Conservation (phyloP, 30 jellyfish, hydroid and myxozoan genomes). For the Aurelia aurita complex sp. Pacific region DNA sequence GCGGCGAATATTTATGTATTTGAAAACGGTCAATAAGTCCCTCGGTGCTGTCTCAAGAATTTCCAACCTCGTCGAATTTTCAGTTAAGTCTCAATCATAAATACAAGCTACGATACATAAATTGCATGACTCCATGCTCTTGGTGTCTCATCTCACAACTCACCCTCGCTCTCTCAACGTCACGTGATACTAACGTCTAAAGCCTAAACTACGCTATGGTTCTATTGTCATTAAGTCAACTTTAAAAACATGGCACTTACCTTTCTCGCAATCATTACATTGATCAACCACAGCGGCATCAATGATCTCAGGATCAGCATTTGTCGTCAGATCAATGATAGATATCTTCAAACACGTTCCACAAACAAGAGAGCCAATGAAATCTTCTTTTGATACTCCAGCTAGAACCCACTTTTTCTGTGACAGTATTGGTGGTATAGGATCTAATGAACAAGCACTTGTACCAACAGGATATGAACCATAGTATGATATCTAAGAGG, state of each 20-base stretch:
- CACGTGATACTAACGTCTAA: too few relatives aligned
- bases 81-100: too few relatives aligned
- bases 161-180: too few relatives aligned
- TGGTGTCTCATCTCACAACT: too few relatives aligned
- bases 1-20: too few relatives aligned
- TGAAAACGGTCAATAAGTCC: too few relatives aligned
- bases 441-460: constrained; percentile 89
- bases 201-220: too few relatives aligned
- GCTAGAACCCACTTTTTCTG: constrained; percentile 76
- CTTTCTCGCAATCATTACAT: constrained; percentile 82
- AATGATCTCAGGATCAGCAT: constrained; percentile 40
- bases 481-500: constrained; percentile 70
- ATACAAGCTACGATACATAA: too few relatives aligned
- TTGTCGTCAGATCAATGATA: constrained; percentile 22
- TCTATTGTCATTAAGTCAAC: too few relatives aligned
- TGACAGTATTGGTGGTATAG: constrained; percentile 78
- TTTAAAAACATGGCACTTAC: constrained; percentile 5
- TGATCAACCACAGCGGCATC: constrained; percentile 76
- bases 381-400: constrained; percentile 70
- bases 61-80: too few relatives aligned
- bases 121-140: too few relatives aligned
- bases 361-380: constrained; percentile 68
- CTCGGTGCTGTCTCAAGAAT: too few relatives aligned
- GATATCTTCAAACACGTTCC: constrained; percentile 78
- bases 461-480: constrained; percentile 93